A percentile compares a stretch with the other conserved stretches of the same genome.
Conservation (phyloP, 2,113 vertebrate genomes). For the Gallinago undulata region DNA sequence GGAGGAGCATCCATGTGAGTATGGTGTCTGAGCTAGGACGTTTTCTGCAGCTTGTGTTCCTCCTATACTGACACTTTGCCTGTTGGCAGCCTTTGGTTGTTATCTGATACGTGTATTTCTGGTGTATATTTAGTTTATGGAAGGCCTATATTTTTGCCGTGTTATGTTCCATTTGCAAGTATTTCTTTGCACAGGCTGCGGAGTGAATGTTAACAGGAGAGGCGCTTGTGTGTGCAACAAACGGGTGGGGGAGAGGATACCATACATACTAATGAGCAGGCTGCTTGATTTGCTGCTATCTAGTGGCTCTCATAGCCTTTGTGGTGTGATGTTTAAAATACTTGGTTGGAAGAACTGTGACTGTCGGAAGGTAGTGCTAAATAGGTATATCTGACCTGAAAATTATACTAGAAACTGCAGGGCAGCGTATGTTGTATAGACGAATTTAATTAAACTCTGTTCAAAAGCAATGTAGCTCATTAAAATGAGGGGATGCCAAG, state of each 20-base stretch:
- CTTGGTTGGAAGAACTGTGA: background rate
- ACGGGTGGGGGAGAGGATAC: background rate
- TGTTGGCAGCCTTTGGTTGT: background rate
- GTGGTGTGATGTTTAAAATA: background rate
- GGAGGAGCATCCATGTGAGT: rapidly evolving
- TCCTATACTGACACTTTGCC: background rate
- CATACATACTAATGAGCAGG: background rate
- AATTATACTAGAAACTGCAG: background rate
- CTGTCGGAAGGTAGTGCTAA: background rate
- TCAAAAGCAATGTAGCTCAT: background rate
- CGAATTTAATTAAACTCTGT: constrained; percentile 17
- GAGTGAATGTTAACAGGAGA: background rate
- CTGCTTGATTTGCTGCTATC: background rate
- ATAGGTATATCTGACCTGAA: background rate
- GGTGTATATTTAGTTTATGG: background rate
- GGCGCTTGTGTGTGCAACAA: background rate
- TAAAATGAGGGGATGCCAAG: background rate
- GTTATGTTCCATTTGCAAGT: background rate
- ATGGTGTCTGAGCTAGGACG: rapidly evolving
- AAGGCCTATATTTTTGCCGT: background rate
- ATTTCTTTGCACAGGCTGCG: background rate
- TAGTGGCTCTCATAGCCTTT: background rate
- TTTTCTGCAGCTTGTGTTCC: background rate
- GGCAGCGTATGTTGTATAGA: background rate
- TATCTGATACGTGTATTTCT: rapidly evolving